A percentile compares a stretch with the other conserved stretches of the same genome.
These are phyloP conservation scores for Ceyx melanurus DNA, from an alignment of 2,113 vertebrate species.

Conservation along the genomic window DNA sequence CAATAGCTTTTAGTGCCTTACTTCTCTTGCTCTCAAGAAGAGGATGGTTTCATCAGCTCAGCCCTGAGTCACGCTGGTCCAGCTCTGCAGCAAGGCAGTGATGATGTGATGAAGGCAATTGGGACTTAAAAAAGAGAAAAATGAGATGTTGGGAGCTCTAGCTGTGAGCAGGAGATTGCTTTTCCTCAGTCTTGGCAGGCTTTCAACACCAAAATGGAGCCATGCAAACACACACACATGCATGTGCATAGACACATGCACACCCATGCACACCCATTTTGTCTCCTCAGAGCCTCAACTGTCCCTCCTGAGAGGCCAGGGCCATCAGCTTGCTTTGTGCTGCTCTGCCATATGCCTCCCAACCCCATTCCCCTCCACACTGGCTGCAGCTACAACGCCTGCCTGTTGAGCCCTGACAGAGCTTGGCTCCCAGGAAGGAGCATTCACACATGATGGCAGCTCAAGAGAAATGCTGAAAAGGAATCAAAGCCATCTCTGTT, in stretches of 20 bases:
- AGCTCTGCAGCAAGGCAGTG: neutral
- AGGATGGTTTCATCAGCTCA: neutral
- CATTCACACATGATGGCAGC: constrained; percentile 40
- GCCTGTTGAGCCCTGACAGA: neutral
- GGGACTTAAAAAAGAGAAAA: neutral
- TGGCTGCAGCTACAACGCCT: neutral
- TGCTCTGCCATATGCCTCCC: neutral
- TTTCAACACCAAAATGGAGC: neutral
- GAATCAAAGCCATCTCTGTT: constrained; percentile 56
- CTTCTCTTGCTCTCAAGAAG: neutral
- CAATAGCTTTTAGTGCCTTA: neutral
- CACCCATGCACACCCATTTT: neutral
- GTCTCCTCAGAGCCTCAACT: neutral
- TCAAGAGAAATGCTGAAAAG: constrained; percentile 27
- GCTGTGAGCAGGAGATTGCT: neutral
- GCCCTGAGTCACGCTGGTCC: neutral
- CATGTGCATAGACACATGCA: no score
- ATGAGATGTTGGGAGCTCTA: neutral
- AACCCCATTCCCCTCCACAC: neutral
- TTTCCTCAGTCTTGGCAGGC: neutral
- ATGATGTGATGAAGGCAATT: neutral
- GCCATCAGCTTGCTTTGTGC: neutral
- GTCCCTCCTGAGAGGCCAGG: neutral
- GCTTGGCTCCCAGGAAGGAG: neutral
- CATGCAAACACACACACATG: fast-evolving